These are phyloP conservation scores for Oryzias woworae DNA, from an alignment of 2,113 vertebrate species.

Conservation along the genomic window DNA sequence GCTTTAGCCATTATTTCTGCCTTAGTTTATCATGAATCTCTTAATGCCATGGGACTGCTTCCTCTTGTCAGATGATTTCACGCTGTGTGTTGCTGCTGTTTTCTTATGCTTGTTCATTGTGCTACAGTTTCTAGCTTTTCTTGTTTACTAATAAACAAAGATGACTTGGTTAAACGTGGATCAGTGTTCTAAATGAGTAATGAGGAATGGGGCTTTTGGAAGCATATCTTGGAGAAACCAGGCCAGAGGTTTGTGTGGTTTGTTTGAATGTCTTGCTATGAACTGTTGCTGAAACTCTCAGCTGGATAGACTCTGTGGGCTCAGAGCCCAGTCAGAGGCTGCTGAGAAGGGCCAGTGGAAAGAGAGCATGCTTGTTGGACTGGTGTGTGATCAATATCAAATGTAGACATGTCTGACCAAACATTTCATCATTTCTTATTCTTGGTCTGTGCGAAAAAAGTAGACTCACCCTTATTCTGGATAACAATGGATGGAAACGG, in stretches of 20 bases:
- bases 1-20: slow-evolving; percentile 28
- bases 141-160: slow-evolving; percentile 1
- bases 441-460: too few species aligned
- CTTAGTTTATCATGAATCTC: slow-evolving; percentile 6
- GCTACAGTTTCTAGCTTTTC: slow-evolving; percentile 11
- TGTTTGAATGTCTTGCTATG: neutral
- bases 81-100: neutral
- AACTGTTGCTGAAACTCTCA: slow-evolving; percentile 9
- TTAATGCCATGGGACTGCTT: slow-evolving; percentile 53
- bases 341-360: slow-evolving; percentile 13
- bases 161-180: slow-evolving; percentile 22
- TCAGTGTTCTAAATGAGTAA: slow-evolving; percentile 4
- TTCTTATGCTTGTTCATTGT: neutral
- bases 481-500: too few species aligned
- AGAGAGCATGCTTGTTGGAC: slow-evolving; percentile 10
- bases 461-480: too few species aligned
- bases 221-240: slow-evolving; percentile 15
- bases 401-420: too few species aligned
- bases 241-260: slow-evolving; percentile 14
- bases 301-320: slow-evolving; percentile 27
- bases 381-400: too few species aligned
- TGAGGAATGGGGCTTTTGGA: slow-evolving; percentile 1
- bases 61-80: slow-evolving; percentile 11
- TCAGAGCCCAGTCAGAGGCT: slow-evolving; percentile 18
- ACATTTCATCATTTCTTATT: too few species aligned